Conservation (phyloP, 1,140 invertebrate genomes). For the Hormaphis cornu region DNA sequence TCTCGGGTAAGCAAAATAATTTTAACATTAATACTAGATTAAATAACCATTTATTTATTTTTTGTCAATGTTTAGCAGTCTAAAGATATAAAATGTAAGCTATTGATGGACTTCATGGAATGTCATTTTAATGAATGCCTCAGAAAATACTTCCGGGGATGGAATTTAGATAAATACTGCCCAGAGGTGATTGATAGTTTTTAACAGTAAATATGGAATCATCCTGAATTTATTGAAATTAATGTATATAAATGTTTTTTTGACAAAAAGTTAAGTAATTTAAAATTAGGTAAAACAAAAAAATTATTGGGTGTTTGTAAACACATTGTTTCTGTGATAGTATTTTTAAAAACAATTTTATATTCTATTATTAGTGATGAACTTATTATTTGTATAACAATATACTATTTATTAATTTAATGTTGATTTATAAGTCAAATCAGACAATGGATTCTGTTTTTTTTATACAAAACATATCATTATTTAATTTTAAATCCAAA, state of each 20-base stretch:
- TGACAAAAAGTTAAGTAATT: not conserved
- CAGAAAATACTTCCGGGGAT: slow-evolving; percentile 26
- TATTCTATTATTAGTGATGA: slow-evolving; percentile 11
- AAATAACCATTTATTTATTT: not conserved
- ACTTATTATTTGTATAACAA: slow-evolving; percentile 1
- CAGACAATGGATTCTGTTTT: slow-evolving; percentile 5
- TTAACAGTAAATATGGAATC: not conserved
- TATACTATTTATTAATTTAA: slow-evolving; percentile 20
- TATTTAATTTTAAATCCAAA: not conserved
- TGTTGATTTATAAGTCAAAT: slow-evolving; percentile 11
- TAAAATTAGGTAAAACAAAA: slow-evolving; percentile 6
- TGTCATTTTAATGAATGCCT: slow-evolving; percentile 24
- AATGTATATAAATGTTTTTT: not conserved
- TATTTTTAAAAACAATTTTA: slow-evolving; percentile 17
- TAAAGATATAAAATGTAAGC: slow-evolving; percentile 26
- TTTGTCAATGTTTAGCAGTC: slow-evolving; percentile 6
- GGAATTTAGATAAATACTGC: slow-evolving; percentile 22
- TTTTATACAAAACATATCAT: not conserved
- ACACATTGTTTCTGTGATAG: slow-evolving; percentile 16
- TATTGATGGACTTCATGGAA: slow-evolving; percentile 31
- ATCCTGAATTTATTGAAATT: not conserved
- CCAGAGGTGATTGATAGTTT: slow-evolving; percentile 4
- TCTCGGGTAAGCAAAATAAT: not conserved
- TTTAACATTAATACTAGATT: not conserved
- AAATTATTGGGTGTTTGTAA: not conserved